Conservation (phyloP, 2,113 vertebrate species). For the Eonycteris spelaea region DNA sequence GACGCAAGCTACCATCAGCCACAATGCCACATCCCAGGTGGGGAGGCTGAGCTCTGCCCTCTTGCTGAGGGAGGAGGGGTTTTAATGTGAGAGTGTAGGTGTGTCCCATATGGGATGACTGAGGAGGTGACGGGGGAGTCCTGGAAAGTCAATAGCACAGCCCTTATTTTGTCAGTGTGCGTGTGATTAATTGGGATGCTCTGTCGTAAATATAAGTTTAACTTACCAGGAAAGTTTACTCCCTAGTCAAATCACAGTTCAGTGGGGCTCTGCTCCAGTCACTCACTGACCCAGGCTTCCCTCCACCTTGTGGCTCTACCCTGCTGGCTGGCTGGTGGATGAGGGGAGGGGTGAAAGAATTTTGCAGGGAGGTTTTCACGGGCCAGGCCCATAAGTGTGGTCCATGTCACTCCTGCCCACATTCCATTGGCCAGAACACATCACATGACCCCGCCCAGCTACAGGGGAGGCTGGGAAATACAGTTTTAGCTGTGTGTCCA, state of each 20-base stretch:
- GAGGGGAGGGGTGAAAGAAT: background rate
- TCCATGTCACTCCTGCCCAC: background rate
- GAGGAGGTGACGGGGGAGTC: background rate
- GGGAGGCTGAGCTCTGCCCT: slow-evolving; percentile 37
- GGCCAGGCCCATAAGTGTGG: background rate
- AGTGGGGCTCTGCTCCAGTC: background rate
- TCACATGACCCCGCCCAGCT: background rate
- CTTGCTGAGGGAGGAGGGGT: background rate
- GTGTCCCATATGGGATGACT: no score
- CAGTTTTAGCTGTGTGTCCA: background rate
- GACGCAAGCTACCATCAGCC: slow-evolving; percentile 76
- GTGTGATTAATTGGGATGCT: background rate
- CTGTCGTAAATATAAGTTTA: background rate
- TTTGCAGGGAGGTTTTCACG: background rate
- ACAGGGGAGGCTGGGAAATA: background rate
- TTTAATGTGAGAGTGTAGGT: background rate
- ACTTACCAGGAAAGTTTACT: background rate
- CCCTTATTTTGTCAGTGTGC: background rate
- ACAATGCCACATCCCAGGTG: slow-evolving; percentile 80
- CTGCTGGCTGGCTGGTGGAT: background rate
- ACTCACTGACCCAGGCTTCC: background rate
- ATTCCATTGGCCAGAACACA: background rate
- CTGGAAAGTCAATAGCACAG: background rate
- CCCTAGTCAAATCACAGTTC: background rate
- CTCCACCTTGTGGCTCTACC: background rate